Evolutionary conservation across 2,797 vertebrate species (phyloP), one percentile per base, ranked within the genome.

Genomic region (Natrix natrix): DNA sequence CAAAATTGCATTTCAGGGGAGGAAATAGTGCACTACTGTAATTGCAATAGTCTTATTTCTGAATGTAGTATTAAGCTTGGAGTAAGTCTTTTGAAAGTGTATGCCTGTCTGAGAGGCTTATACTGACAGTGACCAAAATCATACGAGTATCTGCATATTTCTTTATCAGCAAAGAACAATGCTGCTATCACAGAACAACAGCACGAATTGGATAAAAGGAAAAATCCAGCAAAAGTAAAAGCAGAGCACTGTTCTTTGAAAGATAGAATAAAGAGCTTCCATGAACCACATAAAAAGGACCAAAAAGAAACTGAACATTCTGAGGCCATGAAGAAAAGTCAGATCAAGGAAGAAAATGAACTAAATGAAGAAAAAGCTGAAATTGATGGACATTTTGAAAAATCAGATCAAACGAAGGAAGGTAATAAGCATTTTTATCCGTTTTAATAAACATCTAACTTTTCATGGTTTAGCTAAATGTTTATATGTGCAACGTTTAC

Each of bases 181-280:
- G 94, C 95, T 69, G 94, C 83, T 57, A 69, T 89, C 87, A 92
- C 93, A 93, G 98, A 98, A 96, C 97, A 97, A 94, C 94, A 95
- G 91, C 96, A 96, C 95, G 97, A 94, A 93, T 92, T 95, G 83
- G 98, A 98, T 94, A 97, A 98, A 96, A 97, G 96, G 96, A 98
- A 98, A 97, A 96, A 93, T 94, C 74, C 93, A 6, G 88, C 93
- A 92, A 98, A 97, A 93, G 94, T 98, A 37, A 98, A 98, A 96
- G 43, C 91, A 91, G 97, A 98, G 16, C 43, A 95, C 93, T 95
- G 96, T 92, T 96, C 96, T 95, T 97, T 96, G 94, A 98, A 97
- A 92, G 95, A 95, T 0, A 97, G 94, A 94, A 95, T 96, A 24
- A 97, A 96, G 60, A 95, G 95, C 28, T 97, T 94, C 16, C 97